These are phyloP conservation scores for Erythrolamprus reginae DNA, from an alignment of 2,113 vertebrate species.

Conservation along the genomic window DNA sequence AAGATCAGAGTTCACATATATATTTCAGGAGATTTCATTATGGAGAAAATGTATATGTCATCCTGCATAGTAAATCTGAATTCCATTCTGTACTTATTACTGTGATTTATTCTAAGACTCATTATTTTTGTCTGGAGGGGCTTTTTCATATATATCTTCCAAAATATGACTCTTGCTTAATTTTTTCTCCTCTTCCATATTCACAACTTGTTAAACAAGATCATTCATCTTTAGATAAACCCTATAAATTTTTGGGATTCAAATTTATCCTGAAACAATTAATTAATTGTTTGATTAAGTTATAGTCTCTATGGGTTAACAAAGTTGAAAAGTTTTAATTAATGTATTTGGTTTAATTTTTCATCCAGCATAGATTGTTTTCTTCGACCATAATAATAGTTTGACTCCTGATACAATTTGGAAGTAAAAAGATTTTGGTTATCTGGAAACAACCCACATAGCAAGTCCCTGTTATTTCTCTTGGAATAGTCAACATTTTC, in stretches of 20 bases:
- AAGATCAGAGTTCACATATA: constrained; percentile 13
- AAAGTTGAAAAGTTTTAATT: not conserved
- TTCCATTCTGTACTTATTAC: not conserved
- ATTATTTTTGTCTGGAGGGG: not conserved
- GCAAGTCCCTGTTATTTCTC: not conserved
- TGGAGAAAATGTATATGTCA: not conserved
- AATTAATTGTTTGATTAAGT: not conserved
- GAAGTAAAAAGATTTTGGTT: not conserved
- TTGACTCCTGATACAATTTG: not conserved
- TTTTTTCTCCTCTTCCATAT: not conserved
- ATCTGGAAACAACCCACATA: not conserved
- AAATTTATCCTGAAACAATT: not conserved
- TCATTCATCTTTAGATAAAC: not conserved
- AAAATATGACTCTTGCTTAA: not conserved
- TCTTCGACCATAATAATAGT: not conserved
- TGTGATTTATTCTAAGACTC: not conserved
- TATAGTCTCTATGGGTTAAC: not conserved
- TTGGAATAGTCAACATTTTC: not conserved
- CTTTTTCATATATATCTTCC: not conserved
- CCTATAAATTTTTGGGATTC: not conserved
- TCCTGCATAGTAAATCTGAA: not conserved
- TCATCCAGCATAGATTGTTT: not conserved
- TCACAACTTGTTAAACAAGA: not conserved
- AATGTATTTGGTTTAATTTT: not conserved
- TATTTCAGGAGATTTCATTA: not conserved